Evolutionary conservation across 2,888 invertebrate genomes (phyloP).

Genomic region (Sympetrum striolatum): DNA sequence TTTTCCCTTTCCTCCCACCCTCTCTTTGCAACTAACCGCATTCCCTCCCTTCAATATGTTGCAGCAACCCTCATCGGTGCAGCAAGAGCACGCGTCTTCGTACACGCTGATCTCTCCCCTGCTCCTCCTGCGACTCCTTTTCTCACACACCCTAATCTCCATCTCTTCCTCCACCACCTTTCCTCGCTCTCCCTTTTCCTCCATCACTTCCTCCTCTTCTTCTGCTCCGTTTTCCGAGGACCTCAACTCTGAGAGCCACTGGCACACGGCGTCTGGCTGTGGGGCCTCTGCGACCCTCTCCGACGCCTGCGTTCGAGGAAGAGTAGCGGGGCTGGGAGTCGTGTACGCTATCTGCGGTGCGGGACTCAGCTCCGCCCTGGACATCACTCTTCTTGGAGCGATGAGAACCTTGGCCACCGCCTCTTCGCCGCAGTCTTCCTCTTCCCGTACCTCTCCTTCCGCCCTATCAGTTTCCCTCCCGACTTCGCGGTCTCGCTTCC

Average conservation of each 20-base stretch:
- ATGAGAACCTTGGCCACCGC: neutral
- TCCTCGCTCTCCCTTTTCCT: neutral
- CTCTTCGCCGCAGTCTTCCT: neutral
- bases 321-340: neutral
- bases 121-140: neutral
- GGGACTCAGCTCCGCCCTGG: neutral
- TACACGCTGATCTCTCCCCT: conserved; percentile 11
- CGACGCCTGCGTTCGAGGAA: neutral
- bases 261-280: neutral
- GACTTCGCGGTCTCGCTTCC: neutral
- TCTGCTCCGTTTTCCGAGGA: neutral
- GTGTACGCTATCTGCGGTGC: neutral
- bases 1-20: neutral
- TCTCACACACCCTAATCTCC: neutral
- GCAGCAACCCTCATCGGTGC: neutral
- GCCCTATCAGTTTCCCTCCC: neutral
- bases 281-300: neutral
- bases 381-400: neutral
- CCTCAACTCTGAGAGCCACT: conserved; percentile 23
- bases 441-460: neutral
- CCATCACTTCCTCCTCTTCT: conserved; percentile 7
- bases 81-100: conserved; percentile 20
- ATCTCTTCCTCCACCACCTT: neutral
- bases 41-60: neutral
- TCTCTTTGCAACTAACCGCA: neutral